Base-by-base conservation (phyloP, 2,797 vertebrate genomes). In the Sus cebifrons region DNA sequence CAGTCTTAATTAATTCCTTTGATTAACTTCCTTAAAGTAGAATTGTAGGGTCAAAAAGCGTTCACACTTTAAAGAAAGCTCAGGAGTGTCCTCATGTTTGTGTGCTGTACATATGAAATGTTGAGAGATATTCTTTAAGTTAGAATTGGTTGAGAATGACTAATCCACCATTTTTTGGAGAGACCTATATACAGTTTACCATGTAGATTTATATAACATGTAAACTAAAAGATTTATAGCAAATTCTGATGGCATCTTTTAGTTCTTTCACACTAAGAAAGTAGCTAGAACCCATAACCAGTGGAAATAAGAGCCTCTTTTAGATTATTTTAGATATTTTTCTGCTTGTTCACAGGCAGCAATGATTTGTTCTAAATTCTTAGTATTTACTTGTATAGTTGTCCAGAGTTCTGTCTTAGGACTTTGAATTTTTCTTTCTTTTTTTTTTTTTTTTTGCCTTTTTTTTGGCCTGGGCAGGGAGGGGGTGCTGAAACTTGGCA, bases 1-100 rank as follows among this genome's bases (percentile, higher is more conserved):
- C 23, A 88, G 58, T 91, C 64, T 93, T 96, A 70, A 86, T 86
- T 94, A 86, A 14, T 49, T 92, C 14, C 32, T 84, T 95, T 75
- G 25, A 10, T 81, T 84, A 68, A 75, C 67, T 89, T 95, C 20
- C 6, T 91, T 14, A 94, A 74, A 89, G 86, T 65, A 60, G 73
- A 88, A 78, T 49, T 93, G 14, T 74, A 32, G 29, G 36, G 18
- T 87, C 68, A 89, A n/a, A 81, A 84, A 44, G 49, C 21, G 18
- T 82, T 94, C 40, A 17, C 11, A 60, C 44, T 93, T 91, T 96
- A 78, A 91, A 82, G 89, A 86, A 67, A 67, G 20, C 25, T 58
- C 27, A 36, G 27, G 64, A 20, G 29, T 29, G 25, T 29, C 3
- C 11, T 17, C 6, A 6, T 13, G 4, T 54, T 71, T 54, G 27